phyloP scores from a whole-genome alignment of 1,140 invertebrate genomes.

The Drosophila navojoa region DNA sequence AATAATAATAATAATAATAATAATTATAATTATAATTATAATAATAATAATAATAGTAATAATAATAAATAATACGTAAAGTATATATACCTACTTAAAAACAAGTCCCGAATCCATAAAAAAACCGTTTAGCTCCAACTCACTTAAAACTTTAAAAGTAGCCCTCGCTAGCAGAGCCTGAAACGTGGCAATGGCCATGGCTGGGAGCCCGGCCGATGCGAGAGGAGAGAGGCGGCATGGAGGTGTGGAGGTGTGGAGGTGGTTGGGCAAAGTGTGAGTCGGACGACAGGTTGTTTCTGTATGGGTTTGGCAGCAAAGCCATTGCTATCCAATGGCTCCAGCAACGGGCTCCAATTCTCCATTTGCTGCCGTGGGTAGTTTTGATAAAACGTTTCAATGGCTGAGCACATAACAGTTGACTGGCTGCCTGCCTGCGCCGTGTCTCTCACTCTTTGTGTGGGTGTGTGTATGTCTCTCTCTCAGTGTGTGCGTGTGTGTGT shows the following conservation, averaged over 20 bases:
- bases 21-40: too few relatives aligned
- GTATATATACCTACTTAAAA: too few relatives aligned
- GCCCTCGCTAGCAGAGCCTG: constrained; percentile 13
- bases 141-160: not conserved
- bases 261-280: constrained; percentile 36
- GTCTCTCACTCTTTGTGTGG: constrained; percentile 42
- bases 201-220: not conserved
- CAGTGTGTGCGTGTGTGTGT: constrained; percentile 50
- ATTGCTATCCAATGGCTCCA: constrained; percentile 45
- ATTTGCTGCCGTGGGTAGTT: constrained; percentile 70
- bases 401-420: constrained; percentile 80
- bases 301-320: constrained; percentile 47
- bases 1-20: too few relatives aligned
- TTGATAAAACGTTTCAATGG: constrained; percentile 81
- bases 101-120: too few relatives aligned
- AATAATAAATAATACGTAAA: too few relatives aligned
- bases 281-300: constrained; percentile 66
- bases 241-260: not conserved
- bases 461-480: not conserved
- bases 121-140: too few relatives aligned
- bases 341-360: constrained; percentile 22
- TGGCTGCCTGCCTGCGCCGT: constrained; percentile 70
- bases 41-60: too few relatives aligned
- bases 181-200: constrained; percentile 16
- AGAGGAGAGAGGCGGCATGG: not conserved